Evolutionary conservation across 2,888 invertebrate genomes (phyloP).

Genomic region (Oasisia sp.): DNA sequence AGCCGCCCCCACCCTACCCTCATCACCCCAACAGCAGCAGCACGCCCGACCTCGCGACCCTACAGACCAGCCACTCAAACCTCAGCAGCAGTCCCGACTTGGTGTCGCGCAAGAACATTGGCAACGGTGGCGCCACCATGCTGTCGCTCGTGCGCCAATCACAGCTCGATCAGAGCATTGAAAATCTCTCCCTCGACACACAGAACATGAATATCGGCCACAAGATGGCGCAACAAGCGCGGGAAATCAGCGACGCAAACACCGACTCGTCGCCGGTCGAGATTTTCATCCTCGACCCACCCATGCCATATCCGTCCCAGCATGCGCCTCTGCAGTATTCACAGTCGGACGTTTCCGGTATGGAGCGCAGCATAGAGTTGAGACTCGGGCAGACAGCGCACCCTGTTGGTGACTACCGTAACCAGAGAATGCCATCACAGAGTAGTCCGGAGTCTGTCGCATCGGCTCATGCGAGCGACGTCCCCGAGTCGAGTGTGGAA

Average conservation of each 20-base stretch:
- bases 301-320: background rate
- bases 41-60: conserved; percentile 80
- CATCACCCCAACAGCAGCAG: conserved; percentile 80
- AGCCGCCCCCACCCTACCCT: conserved; percentile 84
- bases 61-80: conserved; percentile 35
- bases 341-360: background rate
- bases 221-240: conserved; percentile 22
- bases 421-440: background rate
- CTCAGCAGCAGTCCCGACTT: conserved; percentile 58
- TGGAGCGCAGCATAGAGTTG: conserved; percentile 6
- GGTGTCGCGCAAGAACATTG: conserved; percentile 75
- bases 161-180: conserved; percentile 42
- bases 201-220: conserved; percentile 31
- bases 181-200: conserved; percentile 39
- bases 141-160: conserved; percentile 47
- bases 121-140: conserved; percentile 30
- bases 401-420: background rate
- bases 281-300: background rate
- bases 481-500: background rate
- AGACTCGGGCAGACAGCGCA: background rate
- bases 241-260: background rate
- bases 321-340: conserved; percentile 4
- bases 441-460: background rate
- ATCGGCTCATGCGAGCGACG: background rate
- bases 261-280: background rate